Evolutionary conservation across 2,113 vertebrate genomes (phyloP), one percentile per base, ranked within the genome.

Genomic region (Mus pahari): DNA sequence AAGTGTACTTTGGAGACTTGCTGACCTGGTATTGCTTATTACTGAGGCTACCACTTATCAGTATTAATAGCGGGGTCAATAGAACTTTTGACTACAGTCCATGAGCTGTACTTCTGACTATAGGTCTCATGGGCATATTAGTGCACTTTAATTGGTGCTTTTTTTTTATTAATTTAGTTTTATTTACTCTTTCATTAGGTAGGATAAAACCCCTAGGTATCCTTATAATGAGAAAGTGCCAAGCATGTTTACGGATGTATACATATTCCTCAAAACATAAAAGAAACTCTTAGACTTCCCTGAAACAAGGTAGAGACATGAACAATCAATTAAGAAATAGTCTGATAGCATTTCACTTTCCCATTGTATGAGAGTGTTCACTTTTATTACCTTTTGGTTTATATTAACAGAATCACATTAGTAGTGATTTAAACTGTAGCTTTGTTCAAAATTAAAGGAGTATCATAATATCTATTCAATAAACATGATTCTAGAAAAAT

Each of bases 401-500:
- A 45, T 74, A 39, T 88, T 92, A 94, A n/a, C 10, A 82, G 14
- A 74, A 22, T 92, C 78, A 55, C 17, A 33, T 16, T 89, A 33
- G 20, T 50, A 14, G 1, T 73, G 91, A 55, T 90, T 31, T 66
- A 39, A 94, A 84, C 45, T 58, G 28, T 64, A 77, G 4, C 39
- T 89, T 90, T 64, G 53, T 91, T 96, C 66, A 81, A 87, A 74
- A 19, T 84, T 94, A n/a, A 81, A 82, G 8, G 26, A 93, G 0
- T n/a, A 31, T 58, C 64, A 92, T 50, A 75, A 75, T 74, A 92
- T 86, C 78, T 73, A 92, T 89, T 5, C 7, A 92, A 64, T 73
- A 60, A 24, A 9, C n/a, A 45, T 86, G 39, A 78, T 89, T 71
- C 86, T 83, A 33, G 48, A 91, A 62, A 70, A 17, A 83, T 94